Base-by-base conservation (phyloP, 92 coral and sea anemone species). In the Montipora capitata region DNA sequence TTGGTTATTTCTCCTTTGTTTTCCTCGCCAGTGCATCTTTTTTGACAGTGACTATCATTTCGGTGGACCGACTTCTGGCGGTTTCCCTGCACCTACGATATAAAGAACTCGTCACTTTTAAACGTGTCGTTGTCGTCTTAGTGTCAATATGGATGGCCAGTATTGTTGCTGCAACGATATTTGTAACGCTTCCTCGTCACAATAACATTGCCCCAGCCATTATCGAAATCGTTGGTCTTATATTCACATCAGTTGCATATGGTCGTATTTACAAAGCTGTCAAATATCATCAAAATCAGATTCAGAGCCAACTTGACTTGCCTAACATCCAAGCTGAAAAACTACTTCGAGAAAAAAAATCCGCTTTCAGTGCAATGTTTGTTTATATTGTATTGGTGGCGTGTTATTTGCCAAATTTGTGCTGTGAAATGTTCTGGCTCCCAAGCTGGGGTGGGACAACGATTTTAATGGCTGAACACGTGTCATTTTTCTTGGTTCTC, bases 81-180 rank as follows among this genome's bases (percentile, higher is more conserved):
- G n/a, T 91, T 18, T 76, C 51, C 57, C 87, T 91, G 20, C 94
- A 91, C 10, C 77, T 91, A 2, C 61, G 94, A 52, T 90, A 91
- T 57, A 87, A 86, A 35, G 79, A 68, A 44, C 79, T 85, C 20
- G 52, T 91, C 40, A 91, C 91, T 9, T 10, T 54, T 5, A 66
- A 66, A 1, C 90, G 94, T 3, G 79, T 73, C 35, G 18, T 40
- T 13, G 4, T 66, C 7, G 69, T 48, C 39, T 84, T 91, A 54
- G 70, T 49, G 5, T 63, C 62, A 35, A 54, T 85, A 4, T 91
- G 94, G 94, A 1, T 79, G 4, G 35, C 65, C 59, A 82, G 87
- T 16, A 20, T 10, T 68, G 72, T 65, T 51, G 4, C 57, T 18
- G 38, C 80, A 38, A 3, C 58, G 16, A 35, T 74, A 5, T 64